These are phyloP conservation scores for Rynchops niger DNA, from an alignment of 2,113 vertebrate genomes.

Conservation along the genomic window DNA sequence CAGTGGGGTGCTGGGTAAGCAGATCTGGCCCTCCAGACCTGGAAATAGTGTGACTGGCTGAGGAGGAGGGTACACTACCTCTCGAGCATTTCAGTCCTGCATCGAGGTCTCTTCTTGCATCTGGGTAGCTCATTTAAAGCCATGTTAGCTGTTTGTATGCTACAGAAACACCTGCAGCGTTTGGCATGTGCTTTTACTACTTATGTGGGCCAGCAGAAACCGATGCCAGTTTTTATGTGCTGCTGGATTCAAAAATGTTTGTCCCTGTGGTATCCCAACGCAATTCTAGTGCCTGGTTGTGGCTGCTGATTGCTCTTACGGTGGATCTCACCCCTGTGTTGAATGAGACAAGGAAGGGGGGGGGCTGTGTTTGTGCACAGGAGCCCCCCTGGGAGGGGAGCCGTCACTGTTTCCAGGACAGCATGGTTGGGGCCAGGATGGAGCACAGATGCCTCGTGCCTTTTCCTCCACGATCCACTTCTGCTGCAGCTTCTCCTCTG, in stretches of 20 bases:
- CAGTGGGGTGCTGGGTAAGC: neutral
- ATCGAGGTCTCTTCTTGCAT: neutral
- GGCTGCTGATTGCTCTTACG: neutral
- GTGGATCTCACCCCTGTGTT: neutral
- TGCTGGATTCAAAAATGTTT: neutral
- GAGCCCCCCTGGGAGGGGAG: neutral
- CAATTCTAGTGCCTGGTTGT: neutral
- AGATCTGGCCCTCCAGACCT: neutral
- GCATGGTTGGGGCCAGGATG: fast-evolving
- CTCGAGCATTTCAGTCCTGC: neutral
- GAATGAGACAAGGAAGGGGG: neutral
- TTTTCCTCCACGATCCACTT: neutral
- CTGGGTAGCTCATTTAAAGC: neutral
- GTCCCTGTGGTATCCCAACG: neutral
- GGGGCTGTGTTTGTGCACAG: neutral
- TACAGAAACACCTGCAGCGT: neutral
- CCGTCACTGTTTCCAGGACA: fast-evolving
- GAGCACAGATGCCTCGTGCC: neutral
- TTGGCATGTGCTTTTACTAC: neutral
- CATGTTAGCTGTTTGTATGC: neutral
- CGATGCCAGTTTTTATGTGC: neutral
- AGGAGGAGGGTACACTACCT: neutral
- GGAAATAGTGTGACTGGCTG: neutral
- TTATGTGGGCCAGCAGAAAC: neutral
- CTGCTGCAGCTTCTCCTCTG: neutral